A percentile compares a stretch with the other conserved stretches of the same genome.
These are phyloP conservation scores for Gryon sp. DNA, from an alignment of 1,140 invertebrate species.

Conservation along the genomic window DNA sequence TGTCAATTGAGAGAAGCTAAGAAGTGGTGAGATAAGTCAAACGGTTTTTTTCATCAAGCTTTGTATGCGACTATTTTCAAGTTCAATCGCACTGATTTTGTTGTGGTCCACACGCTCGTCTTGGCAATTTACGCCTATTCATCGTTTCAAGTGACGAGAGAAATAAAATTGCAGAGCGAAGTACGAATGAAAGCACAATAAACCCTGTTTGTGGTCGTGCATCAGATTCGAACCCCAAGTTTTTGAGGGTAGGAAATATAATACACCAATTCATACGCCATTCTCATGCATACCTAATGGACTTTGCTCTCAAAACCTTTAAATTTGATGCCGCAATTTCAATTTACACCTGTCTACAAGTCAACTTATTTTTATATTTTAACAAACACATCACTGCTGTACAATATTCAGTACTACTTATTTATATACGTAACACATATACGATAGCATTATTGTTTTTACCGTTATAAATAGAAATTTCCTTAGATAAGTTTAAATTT, in stretches of 20 bases:
- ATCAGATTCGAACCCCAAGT: constrained; percentile 55
- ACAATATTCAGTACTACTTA: constrained; percentile 20
- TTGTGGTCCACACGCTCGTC: constrained; percentile 53
- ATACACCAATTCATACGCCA: constrained; percentile 59
- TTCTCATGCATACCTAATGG: constrained; percentile 54
- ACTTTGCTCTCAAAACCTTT: constrained; percentile 30
- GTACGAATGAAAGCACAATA: constrained; percentile 56
- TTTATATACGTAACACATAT: neutral
- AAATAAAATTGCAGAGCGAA: constrained; percentile 59
- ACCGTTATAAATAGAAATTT: no score
- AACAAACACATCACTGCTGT: no score
- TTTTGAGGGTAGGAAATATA: constrained; percentile 58
- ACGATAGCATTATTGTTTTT: no score
- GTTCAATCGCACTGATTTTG: constrained; percentile 53
- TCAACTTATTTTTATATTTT: no score
- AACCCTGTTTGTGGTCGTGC: constrained; percentile 55
- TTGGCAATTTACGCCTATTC: constrained; percentile 59
- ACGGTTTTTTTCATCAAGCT: constrained; percentile 21
- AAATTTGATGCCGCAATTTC: constrained; percentile 55
- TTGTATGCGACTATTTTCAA: constrained; percentile 48
- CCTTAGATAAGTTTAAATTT: no score
- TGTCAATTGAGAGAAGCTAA: neutral
- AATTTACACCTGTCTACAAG: constrained; percentile 48
- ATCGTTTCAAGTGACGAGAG: constrained; percentile 54
- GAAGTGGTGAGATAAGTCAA: constrained; percentile 11